Conservation (phyloP, 2,888 invertebrate genomes). For the Mythimna impura region DNA sequence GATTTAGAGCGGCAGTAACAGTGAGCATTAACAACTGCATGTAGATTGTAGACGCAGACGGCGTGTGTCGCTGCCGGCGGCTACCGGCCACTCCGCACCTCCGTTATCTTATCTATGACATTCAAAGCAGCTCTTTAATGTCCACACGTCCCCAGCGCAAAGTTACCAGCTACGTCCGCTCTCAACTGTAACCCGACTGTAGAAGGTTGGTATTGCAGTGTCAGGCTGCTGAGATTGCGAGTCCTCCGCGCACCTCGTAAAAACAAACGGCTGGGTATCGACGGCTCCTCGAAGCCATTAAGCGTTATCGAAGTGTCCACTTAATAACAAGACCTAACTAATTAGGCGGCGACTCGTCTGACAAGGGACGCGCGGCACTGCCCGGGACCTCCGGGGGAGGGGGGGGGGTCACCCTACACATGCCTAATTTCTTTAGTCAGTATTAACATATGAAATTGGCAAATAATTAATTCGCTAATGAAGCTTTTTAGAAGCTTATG, state of each 20-base stretch:
- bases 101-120: constrained; percentile 79
- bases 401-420: not conserved
- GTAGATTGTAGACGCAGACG: constrained; percentile 37
- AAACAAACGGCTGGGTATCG: constrained; percentile 69
- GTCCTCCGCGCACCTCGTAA: constrained; percentile 66
- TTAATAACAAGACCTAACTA: constrained; percentile 77
- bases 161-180: constrained; percentile 2
- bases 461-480: not conserved
- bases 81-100: constrained; percentile 50
- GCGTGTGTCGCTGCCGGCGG: constrained; percentile 52
- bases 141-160: constrained; percentile 48
- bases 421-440: constrained; percentile 18
- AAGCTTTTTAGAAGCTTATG: not conserved
- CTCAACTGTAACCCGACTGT: constrained; percentile 15
- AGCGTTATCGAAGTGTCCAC: constrained; percentile 74
- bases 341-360: constrained; percentile 71
- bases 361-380: constrained; percentile 16
- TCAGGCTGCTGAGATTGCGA: not conserved
- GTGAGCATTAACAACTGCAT: constrained; percentile 15
- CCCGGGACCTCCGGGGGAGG: no score
- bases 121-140: constrained; percentile 72
- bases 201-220: constrained; percentile 28
- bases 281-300: constrained; percentile 72
- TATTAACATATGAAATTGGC: constrained; percentile 12
- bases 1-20: constrained; percentile 9